Conservation (phyloP, 2,797 vertebrate species). For the Malurus splendens region DNA sequence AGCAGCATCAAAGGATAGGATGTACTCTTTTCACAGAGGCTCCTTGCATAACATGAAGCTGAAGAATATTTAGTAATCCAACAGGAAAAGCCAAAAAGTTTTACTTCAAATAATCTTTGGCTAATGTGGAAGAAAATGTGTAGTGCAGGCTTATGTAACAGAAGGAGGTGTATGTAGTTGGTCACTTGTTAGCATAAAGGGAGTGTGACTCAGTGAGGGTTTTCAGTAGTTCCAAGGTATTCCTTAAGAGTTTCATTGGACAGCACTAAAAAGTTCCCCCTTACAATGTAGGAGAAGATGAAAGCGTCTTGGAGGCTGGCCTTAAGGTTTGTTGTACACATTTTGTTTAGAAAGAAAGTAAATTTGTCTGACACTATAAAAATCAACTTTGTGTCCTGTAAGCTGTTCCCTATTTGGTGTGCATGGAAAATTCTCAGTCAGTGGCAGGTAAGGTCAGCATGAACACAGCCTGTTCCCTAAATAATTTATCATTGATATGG, state of each 20-base stretch:
- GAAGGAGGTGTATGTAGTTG: not conserved
- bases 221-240: not conserved
- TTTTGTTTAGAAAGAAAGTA: not conserved
- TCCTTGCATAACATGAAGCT: not conserved
- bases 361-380: not conserved
- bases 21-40: not conserved
- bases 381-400: not conserved
- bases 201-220: not conserved
- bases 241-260: not conserved
- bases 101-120: not conserved
- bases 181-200: not conserved
- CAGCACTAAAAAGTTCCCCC: not conserved
- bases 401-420: not conserved
- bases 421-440: not conserved
- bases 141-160: not conserved
- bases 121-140: not conserved
- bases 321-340: not conserved
- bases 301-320: not conserved
- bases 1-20: not conserved
- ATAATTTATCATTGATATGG: not conserved
- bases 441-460: not conserved
- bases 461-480: not conserved
- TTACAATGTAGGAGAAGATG: not conserved
- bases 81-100: not conserved
- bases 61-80: not conserved